These are phyloP conservation scores for Cryptoprocta ferox DNA, from an alignment of 2,797 vertebrate species.

Conservation along the genomic window DNA sequence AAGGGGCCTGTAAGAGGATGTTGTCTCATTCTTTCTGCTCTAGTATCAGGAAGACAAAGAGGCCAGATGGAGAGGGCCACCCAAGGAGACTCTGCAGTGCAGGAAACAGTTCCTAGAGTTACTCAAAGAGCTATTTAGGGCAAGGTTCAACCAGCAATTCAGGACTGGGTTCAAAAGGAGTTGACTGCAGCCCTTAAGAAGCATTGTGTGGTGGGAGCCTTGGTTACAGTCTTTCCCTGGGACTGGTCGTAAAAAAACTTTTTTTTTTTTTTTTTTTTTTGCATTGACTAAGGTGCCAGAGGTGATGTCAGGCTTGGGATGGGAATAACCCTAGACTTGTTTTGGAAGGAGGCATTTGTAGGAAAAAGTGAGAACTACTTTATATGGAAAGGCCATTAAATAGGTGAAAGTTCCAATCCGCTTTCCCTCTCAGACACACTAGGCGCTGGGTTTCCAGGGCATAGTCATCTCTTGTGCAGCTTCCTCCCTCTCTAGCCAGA, in stretches of 20 bases:
- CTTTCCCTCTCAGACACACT: not conserved
- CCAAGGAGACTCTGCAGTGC: not conserved
- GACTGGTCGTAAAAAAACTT: not conserved
- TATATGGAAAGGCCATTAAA: slow-evolving; percentile 3
- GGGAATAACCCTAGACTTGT: not conserved
- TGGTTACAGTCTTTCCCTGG: not conserved
- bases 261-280: not conserved
- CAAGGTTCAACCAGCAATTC: not conserved
- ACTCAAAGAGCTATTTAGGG: not conserved
- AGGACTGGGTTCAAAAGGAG: not conserved
- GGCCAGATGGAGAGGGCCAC: not conserved
- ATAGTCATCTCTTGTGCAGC: not conserved
- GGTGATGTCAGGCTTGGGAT: slow-evolving; percentile 45
- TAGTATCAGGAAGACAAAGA: not conserved
- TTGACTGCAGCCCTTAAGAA: not conserved
- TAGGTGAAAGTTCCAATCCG: not conserved
- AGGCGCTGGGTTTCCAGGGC: not conserved
- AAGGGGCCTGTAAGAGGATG: not conserved
- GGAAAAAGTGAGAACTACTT: slow-evolving; percentile 24
- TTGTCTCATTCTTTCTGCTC: not conserved
- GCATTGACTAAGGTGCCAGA: not conserved
- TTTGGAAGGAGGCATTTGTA: slow-evolving; percentile 45
- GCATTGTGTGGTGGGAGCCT: not conserved
- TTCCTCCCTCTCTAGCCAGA: not conserved
- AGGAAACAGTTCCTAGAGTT: not conserved